Conservation (phyloP, 2,888 invertebrate genomes). For the Hyles lineata region DNA sequence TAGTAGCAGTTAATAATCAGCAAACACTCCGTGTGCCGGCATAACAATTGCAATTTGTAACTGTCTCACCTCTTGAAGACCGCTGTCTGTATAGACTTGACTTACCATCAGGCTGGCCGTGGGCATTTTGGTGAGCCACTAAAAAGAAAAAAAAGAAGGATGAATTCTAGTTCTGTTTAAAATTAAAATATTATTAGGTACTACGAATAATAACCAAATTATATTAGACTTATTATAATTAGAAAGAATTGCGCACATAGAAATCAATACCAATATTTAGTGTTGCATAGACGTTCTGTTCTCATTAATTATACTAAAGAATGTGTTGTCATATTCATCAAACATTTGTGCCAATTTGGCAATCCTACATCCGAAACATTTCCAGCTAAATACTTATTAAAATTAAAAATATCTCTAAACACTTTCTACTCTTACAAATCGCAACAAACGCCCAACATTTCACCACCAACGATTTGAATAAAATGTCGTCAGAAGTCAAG, state of each 20-base stretch:
- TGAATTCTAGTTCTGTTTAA: not conserved
- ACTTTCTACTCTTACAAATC: constrained; percentile 7
- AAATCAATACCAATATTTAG: too few species aligned
- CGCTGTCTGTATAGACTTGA: not conserved
- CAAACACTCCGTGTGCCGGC: not conserved
- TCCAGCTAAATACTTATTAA: not conserved
- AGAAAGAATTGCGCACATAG: too few species aligned
- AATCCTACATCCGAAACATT: too few species aligned
- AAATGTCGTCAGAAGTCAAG: constrained; percentile 26
- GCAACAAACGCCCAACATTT: constrained; percentile 3
- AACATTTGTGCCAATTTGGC: too few species aligned
- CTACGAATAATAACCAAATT: not conserved
- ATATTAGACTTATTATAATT: too few species aligned
- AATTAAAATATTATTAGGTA: not conserved
- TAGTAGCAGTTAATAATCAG: too few species aligned
- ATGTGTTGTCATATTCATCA: too few species aligned
- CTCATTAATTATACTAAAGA: too few species aligned
- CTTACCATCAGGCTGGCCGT: constrained; percentile 25
- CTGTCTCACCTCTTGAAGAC: constrained; percentile 17
- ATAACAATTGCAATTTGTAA: not conserved
- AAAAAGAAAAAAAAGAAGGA: constrained; percentile 22
- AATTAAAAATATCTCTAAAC: not conserved
- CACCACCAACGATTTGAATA: constrained; percentile 31
- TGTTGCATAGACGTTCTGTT: too few species aligned
- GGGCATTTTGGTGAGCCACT: constrained; percentile 26